These are phyloP conservation scores for Drosophila demipolita DNA, from an alignment of 2,888 invertebrate genomes.

Conservation along the genomic window DNA sequence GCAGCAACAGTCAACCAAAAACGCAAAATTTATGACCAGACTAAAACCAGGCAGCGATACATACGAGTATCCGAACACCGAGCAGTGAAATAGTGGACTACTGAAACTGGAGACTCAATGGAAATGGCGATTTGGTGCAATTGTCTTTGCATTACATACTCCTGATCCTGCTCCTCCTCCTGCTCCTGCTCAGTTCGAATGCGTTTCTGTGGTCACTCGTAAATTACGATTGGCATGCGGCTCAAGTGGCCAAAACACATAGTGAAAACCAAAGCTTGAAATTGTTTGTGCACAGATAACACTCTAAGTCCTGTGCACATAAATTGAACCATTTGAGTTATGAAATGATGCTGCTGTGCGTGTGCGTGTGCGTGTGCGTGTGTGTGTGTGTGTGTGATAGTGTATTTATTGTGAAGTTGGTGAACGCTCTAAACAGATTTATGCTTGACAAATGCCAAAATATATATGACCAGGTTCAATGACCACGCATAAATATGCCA, in stretches of 20 bases:
- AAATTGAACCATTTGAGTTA: slow-evolving; percentile 71
- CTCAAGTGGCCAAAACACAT: slow-evolving; percentile 52
- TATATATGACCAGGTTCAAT: slow-evolving; percentile 51
- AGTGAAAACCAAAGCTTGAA: slow-evolving; percentile 22
- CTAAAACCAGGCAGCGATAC: slow-evolving; percentile 45
- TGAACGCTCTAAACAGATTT: slow-evolving; percentile 41
- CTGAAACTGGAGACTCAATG: slow-evolving; percentile 23
- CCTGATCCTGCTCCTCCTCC: no score
- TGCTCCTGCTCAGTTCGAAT: slow-evolving; percentile 18
- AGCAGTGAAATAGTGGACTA: slow-evolving; percentile 21
- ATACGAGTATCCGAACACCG: slow-evolving; percentile 1
- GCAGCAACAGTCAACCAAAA: slow-evolving; percentile 66
- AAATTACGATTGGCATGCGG: slow-evolving; percentile 71
- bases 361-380: not conserved
- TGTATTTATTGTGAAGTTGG: slow-evolving; percentile 23
- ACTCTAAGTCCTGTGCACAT: slow-evolving; percentile 29
- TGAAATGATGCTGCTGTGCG: slow-evolving; percentile 34
- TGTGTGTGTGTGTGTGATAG: not conserved
- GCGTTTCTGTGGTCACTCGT: slow-evolving; percentile 60
- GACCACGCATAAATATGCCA: slow-evolving; percentile 72
- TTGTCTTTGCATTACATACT: slow-evolving; percentile 66
- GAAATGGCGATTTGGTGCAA: slow-evolving; percentile 40
- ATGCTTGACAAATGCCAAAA: slow-evolving; percentile 56
- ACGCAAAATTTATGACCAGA: slow-evolving; percentile 69
- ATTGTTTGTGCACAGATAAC: slow-evolving; percentile 30